Percentiles rank a stretch among this genome's conserved stretches.
phyloP scores from a whole-genome alignment of 2,113 vertebrate species.

The Pao palembangensis region DNA sequence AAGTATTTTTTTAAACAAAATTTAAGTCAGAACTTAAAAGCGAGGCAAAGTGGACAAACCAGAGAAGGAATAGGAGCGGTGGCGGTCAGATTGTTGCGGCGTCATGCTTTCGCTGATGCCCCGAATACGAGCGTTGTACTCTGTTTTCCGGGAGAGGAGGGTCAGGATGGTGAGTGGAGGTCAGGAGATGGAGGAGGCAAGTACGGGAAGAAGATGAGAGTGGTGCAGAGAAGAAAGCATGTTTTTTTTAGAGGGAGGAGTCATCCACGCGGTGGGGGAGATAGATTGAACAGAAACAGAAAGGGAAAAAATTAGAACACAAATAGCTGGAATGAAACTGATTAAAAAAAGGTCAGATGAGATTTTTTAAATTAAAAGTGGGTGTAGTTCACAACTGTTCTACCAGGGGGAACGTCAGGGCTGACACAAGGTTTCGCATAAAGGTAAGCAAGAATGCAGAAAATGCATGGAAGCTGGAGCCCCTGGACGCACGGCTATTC shows the following conservation, averaged over 20 bases:
- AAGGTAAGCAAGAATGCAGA: slow-evolving; percentile 43
- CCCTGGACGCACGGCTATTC: slow-evolving; percentile 54
- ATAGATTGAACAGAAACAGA: slow-evolving; percentile 71
- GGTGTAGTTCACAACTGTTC: slow-evolving; percentile 5
- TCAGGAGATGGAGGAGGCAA: slow-evolving; percentile 55
- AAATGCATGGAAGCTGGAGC: slow-evolving; percentile 50
- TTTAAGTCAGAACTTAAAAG: slow-evolving; percentile 43
- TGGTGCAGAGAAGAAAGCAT: slow-evolving; percentile 57
- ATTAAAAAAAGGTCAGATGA: background rate
- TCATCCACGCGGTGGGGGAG: slow-evolving; percentile 51
- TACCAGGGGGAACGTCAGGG: slow-evolving; percentile 43
- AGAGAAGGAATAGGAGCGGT: slow-evolving; percentile 86
- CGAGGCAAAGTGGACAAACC: slow-evolving; percentile 83
- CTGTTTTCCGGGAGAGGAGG: slow-evolving; percentile 69
- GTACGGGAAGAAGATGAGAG: slow-evolving; percentile 53
- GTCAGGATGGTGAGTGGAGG: slow-evolving; percentile 60
- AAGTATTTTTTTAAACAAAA: slow-evolving; percentile 11
- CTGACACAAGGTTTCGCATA: slow-evolving; percentile 11
- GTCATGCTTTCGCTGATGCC: slow-evolving; percentile 78
- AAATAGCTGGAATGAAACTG: slow-evolving; percentile 6
- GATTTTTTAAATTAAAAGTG: background rate
- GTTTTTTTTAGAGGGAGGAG: slow-evolving; percentile 28
- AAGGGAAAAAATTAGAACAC: slow-evolving; percentile 42
- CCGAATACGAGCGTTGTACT: slow-evolving; percentile 92
- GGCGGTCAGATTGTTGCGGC: slow-evolving; percentile 79